These are phyloP conservation scores for Dendronephthya gigantea DNA, from an alignment of 64 coral and sea anemone species.

Conservation along the genomic window DNA sequence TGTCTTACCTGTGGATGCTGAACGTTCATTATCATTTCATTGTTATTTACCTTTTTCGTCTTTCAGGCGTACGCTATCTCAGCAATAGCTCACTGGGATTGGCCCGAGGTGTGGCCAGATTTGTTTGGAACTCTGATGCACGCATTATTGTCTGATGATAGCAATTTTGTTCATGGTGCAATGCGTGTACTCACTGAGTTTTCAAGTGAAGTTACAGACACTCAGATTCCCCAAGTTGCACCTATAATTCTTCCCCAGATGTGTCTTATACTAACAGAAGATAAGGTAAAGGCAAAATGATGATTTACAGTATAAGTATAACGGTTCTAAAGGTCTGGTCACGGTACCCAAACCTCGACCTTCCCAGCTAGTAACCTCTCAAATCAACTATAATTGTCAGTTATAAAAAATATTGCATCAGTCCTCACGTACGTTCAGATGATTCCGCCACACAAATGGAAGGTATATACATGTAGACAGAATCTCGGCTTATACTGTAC, in stretches of 20 bases:
- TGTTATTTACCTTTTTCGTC: not conserved
- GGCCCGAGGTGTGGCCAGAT: slow-evolving; percentile 93
- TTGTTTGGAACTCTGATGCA: slow-evolving; percentile 84
- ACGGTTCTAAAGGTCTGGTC: too few species aligned
- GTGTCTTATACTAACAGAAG: slow-evolving; percentile 90
- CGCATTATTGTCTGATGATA: slow-evolving; percentile 73
- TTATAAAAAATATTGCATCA: too few species aligned
- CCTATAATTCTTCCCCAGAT: slow-evolving; percentile 96
- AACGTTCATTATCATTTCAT: too few species aligned
- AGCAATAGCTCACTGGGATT: slow-evolving; percentile 95
- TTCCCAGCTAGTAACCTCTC: too few species aligned
- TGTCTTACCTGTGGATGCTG: too few species aligned
- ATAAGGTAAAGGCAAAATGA: slow-evolving; percentile 37
- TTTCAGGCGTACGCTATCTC: slow-evolving; percentile 95
- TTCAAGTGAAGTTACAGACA: slow-evolving; percentile 78
- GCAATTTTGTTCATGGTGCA: slow-evolving; percentile 85
- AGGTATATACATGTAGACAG: too few species aligned
- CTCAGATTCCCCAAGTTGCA: slow-evolving; percentile 84
- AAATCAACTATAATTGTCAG: too few species aligned
- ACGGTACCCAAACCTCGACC: too few species aligned
- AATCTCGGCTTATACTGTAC: too few species aligned
- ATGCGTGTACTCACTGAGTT: slow-evolving; percentile 87
- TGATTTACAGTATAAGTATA: too few species aligned
- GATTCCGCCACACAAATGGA: too few species aligned
- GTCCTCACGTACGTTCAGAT: too few species aligned